phyloP scores from a whole-genome alignment of 1,140 invertebrate genomes.

The Cydia fagiglandana region DNA sequence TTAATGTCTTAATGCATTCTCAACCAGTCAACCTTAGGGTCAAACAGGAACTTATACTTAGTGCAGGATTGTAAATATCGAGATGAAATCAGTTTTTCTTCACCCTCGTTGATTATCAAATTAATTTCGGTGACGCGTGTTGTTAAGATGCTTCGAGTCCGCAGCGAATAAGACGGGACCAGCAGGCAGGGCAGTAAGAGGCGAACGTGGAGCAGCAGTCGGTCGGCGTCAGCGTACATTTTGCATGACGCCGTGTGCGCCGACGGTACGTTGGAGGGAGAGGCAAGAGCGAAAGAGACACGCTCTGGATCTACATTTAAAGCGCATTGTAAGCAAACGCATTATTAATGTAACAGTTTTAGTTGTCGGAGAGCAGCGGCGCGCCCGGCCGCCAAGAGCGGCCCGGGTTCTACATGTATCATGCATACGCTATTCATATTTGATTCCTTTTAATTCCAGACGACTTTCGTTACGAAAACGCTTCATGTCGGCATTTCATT shows the following conservation, averaged over 20 bases:
- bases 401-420: slow-evolving; percentile 69
- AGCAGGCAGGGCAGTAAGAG: slow-evolving; percentile 62
- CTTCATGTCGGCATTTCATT: slow-evolving; percentile 56
- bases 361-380: slow-evolving; percentile 71
- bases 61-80: too few species aligned
- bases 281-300: slow-evolving; percentile 49
- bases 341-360: slow-evolving; percentile 78
- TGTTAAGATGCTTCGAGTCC: background rate
- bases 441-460: slow-evolving; percentile 77
- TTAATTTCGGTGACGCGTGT: background rate
- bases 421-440: slow-evolving; percentile 76
- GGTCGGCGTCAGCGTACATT: slow-evolving; percentile 59
- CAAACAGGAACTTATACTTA: too few species aligned
- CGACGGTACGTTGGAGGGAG: slow-evolving; percentile 51
- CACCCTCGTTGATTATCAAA: background rate
- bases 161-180: slow-evolving; percentile 24
- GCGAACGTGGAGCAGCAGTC: slow-evolving; percentile 60
- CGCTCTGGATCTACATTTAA: slow-evolving; percentile 75
- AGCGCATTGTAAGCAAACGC: slow-evolving; percentile 77
- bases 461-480: slow-evolving; percentile 65
- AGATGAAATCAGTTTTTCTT: background rate
- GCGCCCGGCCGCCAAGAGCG: slow-evolving; percentile 65
- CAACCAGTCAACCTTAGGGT: too few species aligned
- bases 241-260: slow-evolving; percentile 67
- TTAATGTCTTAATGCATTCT: too few species aligned